phyloP scores from a whole-genome alignment of 2,113 vertebrate species.

The Gallinago undulata region DNA sequence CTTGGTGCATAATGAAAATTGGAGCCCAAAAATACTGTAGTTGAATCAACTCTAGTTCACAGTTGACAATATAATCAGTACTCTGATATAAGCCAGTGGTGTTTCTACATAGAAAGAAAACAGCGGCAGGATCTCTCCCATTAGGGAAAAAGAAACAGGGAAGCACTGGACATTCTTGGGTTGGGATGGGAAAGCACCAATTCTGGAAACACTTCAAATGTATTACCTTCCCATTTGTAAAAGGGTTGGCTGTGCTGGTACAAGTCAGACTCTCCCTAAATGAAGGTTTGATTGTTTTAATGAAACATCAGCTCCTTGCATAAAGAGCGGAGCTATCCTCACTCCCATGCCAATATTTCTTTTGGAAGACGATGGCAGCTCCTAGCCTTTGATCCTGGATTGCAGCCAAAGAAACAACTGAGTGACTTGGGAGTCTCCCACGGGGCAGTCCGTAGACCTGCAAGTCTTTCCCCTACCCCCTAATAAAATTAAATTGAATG shows the following conservation, averaged over 20 bases:
- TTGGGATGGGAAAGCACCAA: background rate
- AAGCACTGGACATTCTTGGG: background rate
- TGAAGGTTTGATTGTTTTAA: background rate
- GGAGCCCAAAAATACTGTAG: background rate
- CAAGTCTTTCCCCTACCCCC: background rate
- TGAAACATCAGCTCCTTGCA: background rate
- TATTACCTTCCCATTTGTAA: background rate
- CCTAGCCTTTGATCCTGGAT: background rate
- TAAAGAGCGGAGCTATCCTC: background rate
- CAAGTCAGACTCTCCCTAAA: background rate
- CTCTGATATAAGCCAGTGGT: background rate
- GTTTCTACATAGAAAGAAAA: background rate
- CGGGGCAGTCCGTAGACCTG: background rate
- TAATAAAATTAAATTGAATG: background rate
- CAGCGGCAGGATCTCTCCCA: background rate
- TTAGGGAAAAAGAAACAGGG: background rate
- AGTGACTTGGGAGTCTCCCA: background rate
- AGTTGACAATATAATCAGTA: constrained; percentile 8
- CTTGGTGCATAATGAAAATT: constrained; percentile 21
- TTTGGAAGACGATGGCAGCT: background rate
- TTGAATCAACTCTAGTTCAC: background rate
- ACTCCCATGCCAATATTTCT: background rate
- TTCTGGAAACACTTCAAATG: background rate
- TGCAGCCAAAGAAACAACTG: background rate
- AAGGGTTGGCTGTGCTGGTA: background rate